phyloP scores from a whole-genome alignment of 2,113 vertebrate genomes.

The Psephotus haematonotus region DNA sequence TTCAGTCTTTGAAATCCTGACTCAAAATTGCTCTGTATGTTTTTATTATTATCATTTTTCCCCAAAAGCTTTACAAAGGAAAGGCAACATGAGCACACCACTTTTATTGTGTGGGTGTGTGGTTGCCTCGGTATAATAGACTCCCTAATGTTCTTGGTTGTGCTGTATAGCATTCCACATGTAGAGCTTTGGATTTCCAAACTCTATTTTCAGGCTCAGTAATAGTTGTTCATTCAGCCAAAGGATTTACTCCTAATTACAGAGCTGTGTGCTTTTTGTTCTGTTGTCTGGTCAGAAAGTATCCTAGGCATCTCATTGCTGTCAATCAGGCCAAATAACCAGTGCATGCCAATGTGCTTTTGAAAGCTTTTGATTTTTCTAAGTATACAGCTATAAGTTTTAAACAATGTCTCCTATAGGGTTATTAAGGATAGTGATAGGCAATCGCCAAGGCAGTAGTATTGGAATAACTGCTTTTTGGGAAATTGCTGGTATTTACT shows the following conservation, averaged over 20 bases:
- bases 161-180: background rate
- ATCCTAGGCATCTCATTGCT: background rate
- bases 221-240: slow-evolving; percentile 12
- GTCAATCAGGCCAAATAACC: background rate
- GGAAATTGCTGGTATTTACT: background rate
- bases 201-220: slow-evolving; percentile 46
- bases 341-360: background rate
- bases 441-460: background rate
- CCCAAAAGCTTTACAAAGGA: slow-evolving; percentile 52
- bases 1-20: slow-evolving; percentile 37
- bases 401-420: background rate
- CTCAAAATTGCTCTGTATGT: slow-evolving; percentile 16
- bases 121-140: background rate
- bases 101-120: slow-evolving; percentile 2
- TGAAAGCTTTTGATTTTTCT: slow-evolving; percentile 16
- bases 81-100: slow-evolving; percentile 19
- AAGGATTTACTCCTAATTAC: background rate
- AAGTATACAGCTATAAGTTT: background rate
- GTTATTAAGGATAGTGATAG: background rate
- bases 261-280: slow-evolving; percentile 2
- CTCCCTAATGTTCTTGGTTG: slow-evolving; percentile 3
- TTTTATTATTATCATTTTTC: slow-evolving; percentile 52
- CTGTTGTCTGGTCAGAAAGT: background rate
- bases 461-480: background rate
- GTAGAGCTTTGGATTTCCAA: background rate